These are phyloP conservation scores for Leptinotarsa lineolata DNA, from an alignment of 1,140 invertebrate species.

Conservation along the genomic window DNA sequence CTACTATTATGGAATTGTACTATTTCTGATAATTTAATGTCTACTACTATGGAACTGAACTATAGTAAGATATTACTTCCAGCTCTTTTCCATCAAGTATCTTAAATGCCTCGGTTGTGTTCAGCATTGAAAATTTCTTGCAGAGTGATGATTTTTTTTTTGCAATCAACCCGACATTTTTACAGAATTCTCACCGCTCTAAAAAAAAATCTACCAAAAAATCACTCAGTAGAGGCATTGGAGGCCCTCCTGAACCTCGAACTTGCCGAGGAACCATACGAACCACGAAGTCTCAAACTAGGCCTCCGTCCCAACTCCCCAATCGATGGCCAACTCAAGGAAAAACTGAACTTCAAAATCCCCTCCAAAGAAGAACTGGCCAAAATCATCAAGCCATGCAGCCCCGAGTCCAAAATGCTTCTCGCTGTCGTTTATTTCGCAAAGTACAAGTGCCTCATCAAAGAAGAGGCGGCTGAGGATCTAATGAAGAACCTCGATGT, in stretches of 20 bases:
- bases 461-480: slow-evolving; percentile 29
- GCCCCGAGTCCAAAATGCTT: slow-evolving; percentile 38
- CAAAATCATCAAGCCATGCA: slow-evolving; percentile 42
- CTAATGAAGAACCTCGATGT: slow-evolving; percentile 33
- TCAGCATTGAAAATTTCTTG: no score
- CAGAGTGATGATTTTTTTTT: neutral
- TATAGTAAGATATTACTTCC: no score
- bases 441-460: slow-evolving; percentile 34
- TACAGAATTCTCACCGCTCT: neutral
- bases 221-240: neutral
- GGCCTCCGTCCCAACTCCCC: neutral
- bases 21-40: neutral
- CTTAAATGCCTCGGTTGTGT: no score
- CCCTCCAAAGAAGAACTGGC: slow-evolving; percentile 39
- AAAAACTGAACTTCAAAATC: slow-evolving; percentile 27
- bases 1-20: neutral
- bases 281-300: neutral
- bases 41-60: no score
- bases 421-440: slow-evolving; percentile 39
- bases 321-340: neutral
- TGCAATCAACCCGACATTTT: neutral
- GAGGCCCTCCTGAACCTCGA: neutral
- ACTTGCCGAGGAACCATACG: neutral
- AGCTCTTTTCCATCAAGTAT: no score
- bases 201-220: neutral